Base-by-base conservation (phyloP, 2,888 invertebrate species). In the Tenthredo mesomela region DNA sequence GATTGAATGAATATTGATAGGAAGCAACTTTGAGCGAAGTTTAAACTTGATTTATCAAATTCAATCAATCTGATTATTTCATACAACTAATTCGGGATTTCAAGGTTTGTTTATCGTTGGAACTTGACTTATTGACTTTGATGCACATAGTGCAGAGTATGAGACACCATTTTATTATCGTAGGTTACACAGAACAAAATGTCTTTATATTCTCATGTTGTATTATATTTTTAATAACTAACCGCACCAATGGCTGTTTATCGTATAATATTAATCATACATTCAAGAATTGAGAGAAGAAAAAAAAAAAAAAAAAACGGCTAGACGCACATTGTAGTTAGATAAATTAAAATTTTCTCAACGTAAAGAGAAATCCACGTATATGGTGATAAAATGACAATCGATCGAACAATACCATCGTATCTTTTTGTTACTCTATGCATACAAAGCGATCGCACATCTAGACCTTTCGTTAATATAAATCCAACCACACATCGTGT, bases 341-440 rank as follows among this genome's bases (percentile, higher is more conserved):
- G 10, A 40, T 43, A 9, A 73, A 73, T 43, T 43, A 21, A 43
- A 21, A 43, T 73, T 73, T 40, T 43, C 43, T 43, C 43, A 73
- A 15, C n/a, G 40, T 43, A 40, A 21, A 43, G 40, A 21, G 43
- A 73, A 73, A 43, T 21, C 71, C 43, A 43, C 43, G 4, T 43
- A 73, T 43, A 40, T 33, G 15, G 40, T 33, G 67, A 21, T 18
- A 43, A 43, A 12, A 25, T 67, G 21, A 73, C 71, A 73, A 73
- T 73, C 43, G 43, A 12, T 73, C 71, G 43, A 12, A 73, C 15
- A 10, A 43, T 73, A 43, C 6, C 43, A 73, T 73, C 71, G 71
- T 40, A 43, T 40, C 9, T 43, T 67, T 7, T 5, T 25, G 18
- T 33, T 67, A 15, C 67, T 67, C 33, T 7, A 67, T 33, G 25